Conservation (phyloP, 1,140 invertebrate genomes). For the Eubasilissa regina region DNA sequence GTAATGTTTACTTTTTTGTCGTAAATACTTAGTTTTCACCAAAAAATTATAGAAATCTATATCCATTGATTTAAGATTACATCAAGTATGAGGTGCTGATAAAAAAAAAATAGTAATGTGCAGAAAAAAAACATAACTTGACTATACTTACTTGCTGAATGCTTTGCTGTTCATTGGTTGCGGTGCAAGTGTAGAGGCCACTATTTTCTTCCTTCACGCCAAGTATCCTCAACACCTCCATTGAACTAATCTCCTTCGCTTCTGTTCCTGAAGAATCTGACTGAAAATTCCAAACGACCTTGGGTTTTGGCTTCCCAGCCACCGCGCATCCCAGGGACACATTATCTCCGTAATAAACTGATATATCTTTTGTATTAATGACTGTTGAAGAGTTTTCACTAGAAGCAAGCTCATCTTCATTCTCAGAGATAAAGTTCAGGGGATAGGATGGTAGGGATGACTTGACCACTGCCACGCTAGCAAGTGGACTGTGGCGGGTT, state of each 20-base stretch:
- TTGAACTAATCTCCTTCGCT: slow-evolving; percentile 56
- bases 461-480: slow-evolving; percentile 31
- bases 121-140: too few species aligned
- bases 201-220: slow-evolving; percentile 47
- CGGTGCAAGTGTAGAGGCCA: slow-evolving; percentile 55
- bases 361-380: slow-evolving; percentile 15
- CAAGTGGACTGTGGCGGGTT: slow-evolving; percentile 40
- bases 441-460: slow-evolving; percentile 18
- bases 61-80: too few species aligned
- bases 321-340: slow-evolving; percentile 54
- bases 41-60: too few species aligned
- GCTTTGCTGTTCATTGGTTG: slow-evolving; percentile 51
- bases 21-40: too few species aligned
- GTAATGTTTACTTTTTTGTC: too few species aligned
- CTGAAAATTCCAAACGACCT: slow-evolving; percentile 57
- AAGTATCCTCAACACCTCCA: slow-evolving; percentile 52
- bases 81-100: too few species aligned
- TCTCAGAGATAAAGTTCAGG: slow-evolving; percentile 47
- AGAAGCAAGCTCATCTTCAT: slow-evolving; percentile 17
- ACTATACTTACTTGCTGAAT: slow-evolving; percentile 53
- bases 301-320: slow-evolving; percentile 54
- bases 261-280: slow-evolving; percentile 40
- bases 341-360: slow-evolving; percentile 44
- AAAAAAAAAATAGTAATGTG: too few species aligned
- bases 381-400: slow-evolving; percentile 6